Evolutionary conservation across 2,113 vertebrate genomes (phyloP).

Genomic region (Mormoops blainvillei): DNA sequence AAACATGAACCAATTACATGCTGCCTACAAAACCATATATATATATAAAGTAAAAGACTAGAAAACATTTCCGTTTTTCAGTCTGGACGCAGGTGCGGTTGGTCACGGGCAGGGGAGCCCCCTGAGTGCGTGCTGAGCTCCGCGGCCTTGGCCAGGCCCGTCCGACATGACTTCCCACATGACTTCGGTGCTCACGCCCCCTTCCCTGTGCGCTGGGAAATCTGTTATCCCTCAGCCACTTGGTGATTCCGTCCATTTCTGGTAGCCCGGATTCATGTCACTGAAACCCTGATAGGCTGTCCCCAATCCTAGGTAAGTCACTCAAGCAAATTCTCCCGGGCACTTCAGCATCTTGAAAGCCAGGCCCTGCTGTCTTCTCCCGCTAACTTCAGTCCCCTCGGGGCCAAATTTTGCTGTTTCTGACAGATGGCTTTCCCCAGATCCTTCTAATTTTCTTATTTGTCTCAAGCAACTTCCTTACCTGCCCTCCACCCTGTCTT

Average conservation of each 20-base stretch:
- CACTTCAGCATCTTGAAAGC: background rate
- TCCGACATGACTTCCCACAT: background rate
- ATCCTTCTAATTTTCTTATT: background rate
- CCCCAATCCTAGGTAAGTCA: background rate
- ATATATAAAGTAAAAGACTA: background rate
- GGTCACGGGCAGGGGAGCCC: background rate
- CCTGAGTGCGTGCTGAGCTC: background rate
- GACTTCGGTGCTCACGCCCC: background rate
- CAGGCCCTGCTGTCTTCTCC: background rate
- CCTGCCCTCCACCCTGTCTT: background rate
- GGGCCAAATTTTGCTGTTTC: background rate
- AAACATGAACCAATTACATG: background rate
- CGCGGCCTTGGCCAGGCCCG: background rate
- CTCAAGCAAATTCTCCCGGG: background rate
- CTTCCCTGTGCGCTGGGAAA: background rate
- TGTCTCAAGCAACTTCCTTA: background rate
- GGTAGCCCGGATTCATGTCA: background rate
- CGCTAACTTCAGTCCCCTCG: background rate
- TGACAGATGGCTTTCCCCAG: background rate
- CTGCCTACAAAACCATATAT: background rate
- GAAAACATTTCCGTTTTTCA: background rate
- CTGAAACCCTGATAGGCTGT: background rate
- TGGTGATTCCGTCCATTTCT: background rate
- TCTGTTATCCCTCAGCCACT: background rate
- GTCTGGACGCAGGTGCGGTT: background rate